Evolutionary conservation across 2,888 invertebrate species (phyloP).

Genomic region (Meghimatium bilineatum): DNA sequence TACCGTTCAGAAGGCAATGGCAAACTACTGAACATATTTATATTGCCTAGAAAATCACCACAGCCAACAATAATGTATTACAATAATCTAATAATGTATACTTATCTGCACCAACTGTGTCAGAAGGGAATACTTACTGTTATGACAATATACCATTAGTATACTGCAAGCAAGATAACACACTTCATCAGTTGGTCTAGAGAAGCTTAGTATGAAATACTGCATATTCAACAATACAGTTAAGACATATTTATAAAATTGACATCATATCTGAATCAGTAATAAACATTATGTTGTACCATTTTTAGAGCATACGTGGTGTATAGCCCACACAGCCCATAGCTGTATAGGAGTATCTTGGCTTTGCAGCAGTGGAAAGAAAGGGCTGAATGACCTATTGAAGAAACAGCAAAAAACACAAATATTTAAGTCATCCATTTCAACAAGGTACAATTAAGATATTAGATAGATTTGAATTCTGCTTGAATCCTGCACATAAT

Average conservation of each 20-base stretch:
- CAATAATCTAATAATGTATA: too few relatives aligned
- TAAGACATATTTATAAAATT: background rate
- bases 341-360: slow-evolving; percentile 83
- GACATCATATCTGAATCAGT: background rate
- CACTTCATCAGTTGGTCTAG: too few relatives aligned
- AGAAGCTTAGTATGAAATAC: background rate
- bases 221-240: background rate
- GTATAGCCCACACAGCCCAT: slow-evolving; percentile 89
- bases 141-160: too few relatives aligned
- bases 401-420: background rate
- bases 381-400: slow-evolving; percentile 83
- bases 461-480: background rate
- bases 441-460: background rate
- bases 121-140: too few relatives aligned
- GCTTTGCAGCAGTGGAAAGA: slow-evolving; percentile 82
- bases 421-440: background rate
- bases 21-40: too few relatives aligned
- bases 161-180: too few relatives aligned
- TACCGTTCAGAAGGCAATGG: too few relatives aligned
- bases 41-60: too few relatives aligned
- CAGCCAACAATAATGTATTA: too few relatives aligned
- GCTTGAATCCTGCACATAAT: too few relatives aligned
- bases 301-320: slow-evolving; percentile 84
- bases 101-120: too few relatives aligned
- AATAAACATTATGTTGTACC: slow-evolving; percentile 58